Conservation (phyloP, 2,797 vertebrate species). For the Chelon auratus region DNA sequence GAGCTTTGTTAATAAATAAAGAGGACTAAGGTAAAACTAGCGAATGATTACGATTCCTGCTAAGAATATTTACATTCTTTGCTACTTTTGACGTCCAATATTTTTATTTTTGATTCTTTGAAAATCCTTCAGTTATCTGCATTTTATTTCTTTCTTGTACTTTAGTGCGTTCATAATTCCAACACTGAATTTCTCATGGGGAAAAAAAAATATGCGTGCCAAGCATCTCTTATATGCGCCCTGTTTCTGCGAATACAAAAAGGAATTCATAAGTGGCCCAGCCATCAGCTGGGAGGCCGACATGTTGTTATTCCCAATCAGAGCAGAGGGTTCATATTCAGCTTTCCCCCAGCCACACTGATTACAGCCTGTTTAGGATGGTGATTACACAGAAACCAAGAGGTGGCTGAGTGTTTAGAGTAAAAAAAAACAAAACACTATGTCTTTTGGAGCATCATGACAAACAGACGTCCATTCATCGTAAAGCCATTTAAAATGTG, state of each 20-base stretch:
- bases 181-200: background rate
- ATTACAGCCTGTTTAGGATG: constrained; percentile 65
- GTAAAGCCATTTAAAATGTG: constrained; percentile 18
- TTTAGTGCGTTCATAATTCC: constrained; percentile 3
- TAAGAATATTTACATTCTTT: constrained; percentile 23
- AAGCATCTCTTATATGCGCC: background rate
- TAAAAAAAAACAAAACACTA: background rate
- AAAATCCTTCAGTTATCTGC: background rate
- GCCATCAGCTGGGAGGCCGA: constrained; percentile 32
- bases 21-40: constrained; percentile 5
- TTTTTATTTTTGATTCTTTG: background rate
- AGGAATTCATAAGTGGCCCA: constrained; percentile 9
- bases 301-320: constrained; percentile 67
- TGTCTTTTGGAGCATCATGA: background rate
- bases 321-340: constrained; percentile 45
- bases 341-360: constrained; percentile 48
- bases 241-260: constrained; percentile 7
- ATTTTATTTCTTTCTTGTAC: background rate
- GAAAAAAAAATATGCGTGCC: no score
- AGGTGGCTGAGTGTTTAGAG: constrained; percentile 2
- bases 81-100: constrained; percentile 18
- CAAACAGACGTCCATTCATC: background rate
- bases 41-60: constrained; percentile 12
- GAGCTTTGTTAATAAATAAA: constrained; percentile 33
- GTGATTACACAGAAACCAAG: constrained; percentile 54